phyloP scores from a whole-genome alignment of 2,888 invertebrate species.

The Ernsta delagoae region DNA sequence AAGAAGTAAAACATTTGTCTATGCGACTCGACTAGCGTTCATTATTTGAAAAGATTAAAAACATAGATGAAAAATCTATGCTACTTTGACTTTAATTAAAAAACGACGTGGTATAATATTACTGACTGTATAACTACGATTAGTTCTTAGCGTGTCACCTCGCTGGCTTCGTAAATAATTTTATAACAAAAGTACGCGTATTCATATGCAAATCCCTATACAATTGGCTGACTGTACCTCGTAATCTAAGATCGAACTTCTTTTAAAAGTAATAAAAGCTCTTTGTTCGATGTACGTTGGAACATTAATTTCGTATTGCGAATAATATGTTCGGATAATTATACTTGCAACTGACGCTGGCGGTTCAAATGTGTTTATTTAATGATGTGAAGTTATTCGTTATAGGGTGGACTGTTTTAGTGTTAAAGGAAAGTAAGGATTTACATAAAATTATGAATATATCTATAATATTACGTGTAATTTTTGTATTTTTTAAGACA shows the following conservation, averaged over 20 bases:
- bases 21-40: neutral
- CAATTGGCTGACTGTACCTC: conserved; percentile 34
- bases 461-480: no score
- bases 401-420: neutral
- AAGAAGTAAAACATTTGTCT: conserved; percentile 20
- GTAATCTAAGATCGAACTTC: conserved; percentile 42
- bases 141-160: conserved; percentile 13
- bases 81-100: conserved; percentile 4
- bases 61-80: neutral
- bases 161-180: conserved; percentile 38
- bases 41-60: conserved; percentile 6
- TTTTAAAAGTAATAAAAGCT: conserved; percentile 38
- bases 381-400: conserved; percentile 1
- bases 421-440: neutral
- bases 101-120: neutral
- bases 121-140: neutral
- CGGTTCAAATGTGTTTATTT: conserved; percentile 9
- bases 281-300: conserved; percentile 39
- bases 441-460: no score
- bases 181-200: conserved; percentile 44
- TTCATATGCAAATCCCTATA: conserved; percentile 60
- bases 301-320: conserved; percentile 40
- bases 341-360: conserved; percentile 29
- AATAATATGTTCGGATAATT: conserved; percentile 38
- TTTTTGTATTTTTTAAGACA: no score